A percentile compares a stretch with the other conserved stretches of the same genome.
Evolutionary conservation across 1,140 invertebrate genomes (phyloP).

Genomic region (Dendroctonus ponderosae): DNA sequence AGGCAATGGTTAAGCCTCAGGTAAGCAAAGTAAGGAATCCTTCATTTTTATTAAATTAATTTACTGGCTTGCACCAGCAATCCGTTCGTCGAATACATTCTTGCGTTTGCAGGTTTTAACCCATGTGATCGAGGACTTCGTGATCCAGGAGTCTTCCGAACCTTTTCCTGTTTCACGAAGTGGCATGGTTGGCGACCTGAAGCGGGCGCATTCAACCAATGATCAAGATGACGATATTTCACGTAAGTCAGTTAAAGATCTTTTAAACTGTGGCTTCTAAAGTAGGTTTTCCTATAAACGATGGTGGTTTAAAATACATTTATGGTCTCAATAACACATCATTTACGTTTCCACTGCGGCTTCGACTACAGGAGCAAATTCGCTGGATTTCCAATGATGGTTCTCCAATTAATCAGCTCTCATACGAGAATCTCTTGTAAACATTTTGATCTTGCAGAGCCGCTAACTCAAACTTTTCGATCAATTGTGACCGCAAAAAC

Average conservation of each 20-base stretch:
- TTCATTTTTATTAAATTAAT: not conserved
- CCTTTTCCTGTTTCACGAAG: slow-evolving; percentile 82
- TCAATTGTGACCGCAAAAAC: no score
- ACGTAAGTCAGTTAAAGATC: slow-evolving; percentile 54
- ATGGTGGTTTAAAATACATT: no score
- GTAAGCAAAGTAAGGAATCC: slow-evolving; percentile 17
- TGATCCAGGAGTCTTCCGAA: slow-evolving; percentile 90
- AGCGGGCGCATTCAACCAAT: slow-evolving; percentile 51
- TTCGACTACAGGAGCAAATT: no score
- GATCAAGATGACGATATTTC: slow-evolving; percentile 70
- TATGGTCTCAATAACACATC: no score
- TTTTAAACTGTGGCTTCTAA: no score
- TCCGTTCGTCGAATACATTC: not conserved
- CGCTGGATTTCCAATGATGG: no score
- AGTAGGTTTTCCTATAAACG: no score
- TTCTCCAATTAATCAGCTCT: no score
- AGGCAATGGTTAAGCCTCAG: slow-evolving; percentile 94
- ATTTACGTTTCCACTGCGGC: no score
- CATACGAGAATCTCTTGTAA: no score
- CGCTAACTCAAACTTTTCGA: no score
- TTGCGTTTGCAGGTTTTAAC: slow-evolving; percentile 66
- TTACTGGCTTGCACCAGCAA: not conserved
- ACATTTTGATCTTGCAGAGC: no score
- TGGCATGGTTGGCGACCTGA: slow-evolving; percentile 53
- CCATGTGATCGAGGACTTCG: slow-evolving; percentile 95